Base-by-base conservation (phyloP, 2,888 invertebrate species). In the Blastobasis lacticolella region DNA sequence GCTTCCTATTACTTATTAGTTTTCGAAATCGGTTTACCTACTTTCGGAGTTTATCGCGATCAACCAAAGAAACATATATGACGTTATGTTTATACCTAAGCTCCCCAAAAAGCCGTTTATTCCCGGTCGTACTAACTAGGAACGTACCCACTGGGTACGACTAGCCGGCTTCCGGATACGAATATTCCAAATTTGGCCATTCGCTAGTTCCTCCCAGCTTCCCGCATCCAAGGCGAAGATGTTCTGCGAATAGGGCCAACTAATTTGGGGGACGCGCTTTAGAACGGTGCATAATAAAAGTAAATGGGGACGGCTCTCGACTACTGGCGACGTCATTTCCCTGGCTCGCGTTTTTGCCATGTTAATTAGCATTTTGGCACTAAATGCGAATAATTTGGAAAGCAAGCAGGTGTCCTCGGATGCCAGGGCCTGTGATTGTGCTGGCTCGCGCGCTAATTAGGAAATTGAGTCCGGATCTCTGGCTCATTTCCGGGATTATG, bases 341-440 rank as follows among this genome's bases (percentile, higher is more conserved):
- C 78, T 71, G 73, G 68, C 68, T 74, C 69, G 71, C 78, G 72
- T 79, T 78, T 73, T 71, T 67, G 72, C 70, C 70, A 73, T 80
- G 80, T 80, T 85, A 85, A 86, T 86, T 86, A 86, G 84, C 82
- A 82, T 83, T 84, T 85, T 84, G 85, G 82, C 82, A 79, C 81
- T 81, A 82, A 80, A 73, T 75, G 73, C 71, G 72, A 75, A 77
- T 78, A 77, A 83, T 79, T 80, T 81, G 73, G 73, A 72, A 9
- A 48, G 52, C 49, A 53, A 47, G 45, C 50, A 51, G 50, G 56
- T 57, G 58, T 58, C 53, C 55, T 61, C 60, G 59, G 66, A 61
- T 48, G 54, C 51, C 51, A 52, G 54, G 61, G 59, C 55, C 60
- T 61, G 54, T 59, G 57, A 58, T 61, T 62, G 10, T 59, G 58